Evolutionary conservation across 2,888 invertebrate species (phyloP), one percentile per base, ranked within the genome.

Genomic region (Drosophila histrio): DNA sequence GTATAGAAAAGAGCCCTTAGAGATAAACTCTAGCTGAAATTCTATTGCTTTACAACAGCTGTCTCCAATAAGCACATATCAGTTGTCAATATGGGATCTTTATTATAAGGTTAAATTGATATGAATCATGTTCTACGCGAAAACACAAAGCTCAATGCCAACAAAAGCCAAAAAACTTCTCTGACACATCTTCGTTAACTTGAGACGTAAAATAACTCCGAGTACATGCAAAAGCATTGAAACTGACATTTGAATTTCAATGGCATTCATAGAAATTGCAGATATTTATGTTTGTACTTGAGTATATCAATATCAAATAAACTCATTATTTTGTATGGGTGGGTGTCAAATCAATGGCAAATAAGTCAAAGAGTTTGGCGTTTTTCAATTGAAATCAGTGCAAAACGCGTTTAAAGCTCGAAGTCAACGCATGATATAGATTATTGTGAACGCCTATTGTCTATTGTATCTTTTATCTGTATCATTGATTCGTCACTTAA

Each of bases 271-370:
- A 76, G 79, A 76, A 79, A 87, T 87, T 79, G 83, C 84, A 80
- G 77, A 82, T 68, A 67, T 54, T n/a, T n/a, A n/a, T 52, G 49
- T 38, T 57, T 63, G 54, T 57, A 43, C 19, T 19, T 22, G 39
- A 53, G 30, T 22, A 36, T 44, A 43, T 19, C 39, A 47, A 36
- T 44, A 43, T 19, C 39, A 47, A 62, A 49, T 53, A 26, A 41
- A 56, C 39, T 34, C 11, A 56, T 46, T 52, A 28, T 44, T 17
- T 13, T 43, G 22, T 46, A 57, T 44, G 39, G 63, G 88, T 86
- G 88, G 88, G 87, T 79, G 87, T 84, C 79, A 56, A 44, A 67
- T 68, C 80, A 88, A 88, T 79, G 83, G 68, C 88, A 86, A 84
- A 69, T 36, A 62, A 58, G 38, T 65, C 59, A 59, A 62, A 54